Conservation (phyloP, 1,140 invertebrate genomes). For the Conopomorpha cramerella region DNA sequence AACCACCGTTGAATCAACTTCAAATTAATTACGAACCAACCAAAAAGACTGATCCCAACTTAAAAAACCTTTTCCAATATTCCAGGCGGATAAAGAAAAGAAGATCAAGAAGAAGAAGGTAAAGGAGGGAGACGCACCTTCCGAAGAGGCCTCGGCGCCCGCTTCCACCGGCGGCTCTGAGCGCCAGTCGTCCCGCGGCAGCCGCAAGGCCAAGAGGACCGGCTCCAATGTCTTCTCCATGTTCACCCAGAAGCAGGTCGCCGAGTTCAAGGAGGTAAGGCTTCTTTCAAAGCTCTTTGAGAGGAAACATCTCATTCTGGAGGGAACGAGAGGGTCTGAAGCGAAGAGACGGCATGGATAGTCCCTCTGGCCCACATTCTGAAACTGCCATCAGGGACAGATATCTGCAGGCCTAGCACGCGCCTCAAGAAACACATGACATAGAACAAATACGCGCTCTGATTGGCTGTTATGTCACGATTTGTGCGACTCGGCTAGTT, state of each 20-base stretch:
- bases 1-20: neutral
- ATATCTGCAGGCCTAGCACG: no score
- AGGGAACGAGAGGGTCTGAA: no score
- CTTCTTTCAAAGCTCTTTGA: no score
- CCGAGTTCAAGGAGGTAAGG: conserved; percentile 92
- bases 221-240: conserved; percentile 95
- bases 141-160: conserved; percentile 62
- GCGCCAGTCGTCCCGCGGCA: conserved; percentile 65
- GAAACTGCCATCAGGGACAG: no score
- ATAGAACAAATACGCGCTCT: no score
- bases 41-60: neutral
- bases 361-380: no score
- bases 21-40: neutral
- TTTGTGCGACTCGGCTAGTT: no score
- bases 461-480: no score
- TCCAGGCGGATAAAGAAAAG: conserved; percentile 83
- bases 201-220: conserved; percentile 80
- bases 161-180: conserved; percentile 63
- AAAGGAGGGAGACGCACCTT: conserved; percentile 67
- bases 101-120: conserved; percentile 84
- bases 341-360: no score
- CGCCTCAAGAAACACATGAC: no score
- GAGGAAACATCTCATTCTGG: no score
- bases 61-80: neutral
- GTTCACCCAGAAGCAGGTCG: conserved; percentile 93